Base-by-base conservation (phyloP, 2,113 vertebrate species). In the Hippocampus zosterae region DNA sequence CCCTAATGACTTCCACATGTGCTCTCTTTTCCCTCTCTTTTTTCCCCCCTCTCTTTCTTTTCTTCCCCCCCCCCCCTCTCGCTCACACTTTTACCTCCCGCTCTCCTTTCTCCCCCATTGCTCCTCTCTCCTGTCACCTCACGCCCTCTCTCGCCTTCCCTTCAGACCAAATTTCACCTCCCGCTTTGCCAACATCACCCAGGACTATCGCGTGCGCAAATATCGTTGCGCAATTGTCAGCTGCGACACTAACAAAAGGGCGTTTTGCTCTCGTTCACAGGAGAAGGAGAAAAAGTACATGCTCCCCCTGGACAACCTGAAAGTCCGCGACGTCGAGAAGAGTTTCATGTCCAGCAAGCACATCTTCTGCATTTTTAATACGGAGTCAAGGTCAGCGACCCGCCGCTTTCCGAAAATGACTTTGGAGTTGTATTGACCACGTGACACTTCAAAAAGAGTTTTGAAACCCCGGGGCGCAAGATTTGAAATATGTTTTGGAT, bases 201-300 rank as follows among this genome's bases (percentile, higher is more conserved):
- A 62, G 18, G 18, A 62, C 10, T 25, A 56, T 23, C 16, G 23
- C 27, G 23, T 15, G 5, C 23, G 1, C 55, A 57, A 57, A 57
- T 57, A 12, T 27, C 23, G 15, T 29, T 60, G 57, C 27, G 8
- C 57, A 33, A 8, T 16, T 33, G 27, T 33, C 40, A 57, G 37
- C 8, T 60, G 44, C 65, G 61, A 74, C 33, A 42, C 60, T 69
- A 33, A 53, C 7, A 21, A 27, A 23, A 61, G 70, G 33, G 33
- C 33, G 33, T 37, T 85, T 72, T 75, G 69, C 33, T 33, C 64
- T 77, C 60, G 0, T 69, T 48, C 8, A 55, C 85, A 98, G 96
- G 96, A 98, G 90, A 98, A 98, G 81, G 97, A 98, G 87, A 98
- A 98, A 91, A 98, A 98, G 74, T 98, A 98, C 81, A 98, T 98